Evolutionary conservation across 1,140 invertebrate species (phyloP), one percentile per base, ranked within the genome.

Genomic region (Steinernema feltiae): DNA sequence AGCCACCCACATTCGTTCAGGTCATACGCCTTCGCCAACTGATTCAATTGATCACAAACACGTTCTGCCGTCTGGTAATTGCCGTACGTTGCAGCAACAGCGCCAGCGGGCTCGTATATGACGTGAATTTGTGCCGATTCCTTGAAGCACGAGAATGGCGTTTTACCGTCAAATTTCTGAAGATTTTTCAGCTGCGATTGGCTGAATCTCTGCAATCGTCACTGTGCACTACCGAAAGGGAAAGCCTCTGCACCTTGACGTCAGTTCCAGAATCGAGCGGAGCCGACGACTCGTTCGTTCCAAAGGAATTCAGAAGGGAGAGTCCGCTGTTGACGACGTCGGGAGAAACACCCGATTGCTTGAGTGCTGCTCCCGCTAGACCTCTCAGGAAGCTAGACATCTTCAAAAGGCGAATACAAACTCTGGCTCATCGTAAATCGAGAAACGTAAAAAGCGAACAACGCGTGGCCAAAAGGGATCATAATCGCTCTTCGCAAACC

Each of bases 311-410:
- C 0, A 75, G 69, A 27, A 75, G 70, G 1, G 74, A 53, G 12
- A 70, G 46, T 0, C 69, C 69, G 29, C 69, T 32, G 46, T 75
- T 69, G 1, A 75, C 31, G n/a, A 70, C 18, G 30, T 70, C 74
- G 21, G 35, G 21, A 12, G 41, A 3, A 17, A 75, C 32, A 24
- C 35, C 24, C n/a, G 32, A 73, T 73, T 41, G 72, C 35, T 29
- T 73, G 72, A 48, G 15, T n/a, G 32, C 32, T 18, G 27, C 72
- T 73, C 48, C 32, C 12, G 30, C 29, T 24, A 74, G 21, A 12
- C 48, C 48, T 15, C 48, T 29, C n/a, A 74, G 27, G 73, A 74
- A 74, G 15, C 73, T 71, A 27, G 53, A 7, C 73, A 74, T 74
- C 30, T 71, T 73, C 18, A 73, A 63, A 63, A 12, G 12, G 24